Conservation (phyloP, 2,888 invertebrate genomes). For the Brenthis ino region DNA sequence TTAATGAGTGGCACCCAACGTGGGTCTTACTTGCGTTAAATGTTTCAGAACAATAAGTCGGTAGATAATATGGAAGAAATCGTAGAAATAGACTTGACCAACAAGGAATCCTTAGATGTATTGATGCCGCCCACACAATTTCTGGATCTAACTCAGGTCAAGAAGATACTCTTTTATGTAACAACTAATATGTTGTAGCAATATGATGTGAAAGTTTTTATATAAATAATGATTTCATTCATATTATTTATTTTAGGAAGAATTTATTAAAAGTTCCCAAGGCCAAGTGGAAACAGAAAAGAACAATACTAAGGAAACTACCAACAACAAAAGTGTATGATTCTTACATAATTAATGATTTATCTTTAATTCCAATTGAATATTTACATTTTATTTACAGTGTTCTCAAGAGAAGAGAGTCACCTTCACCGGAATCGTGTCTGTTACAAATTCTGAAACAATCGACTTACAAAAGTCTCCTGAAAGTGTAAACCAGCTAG, state of each 20-base stretch:
- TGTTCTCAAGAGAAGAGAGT: conserved; percentile 57
- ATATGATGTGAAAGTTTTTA: neutral
- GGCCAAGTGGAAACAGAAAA: neutral
- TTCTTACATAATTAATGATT: neutral
- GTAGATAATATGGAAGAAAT: conserved; percentile 41
- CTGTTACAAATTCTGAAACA: conserved; percentile 16
- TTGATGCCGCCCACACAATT: conserved; percentile 67
- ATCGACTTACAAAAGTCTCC: conserved; percentile 22
- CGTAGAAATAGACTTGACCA: conserved; percentile 55
- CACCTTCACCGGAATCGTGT: conserved; percentile 41
- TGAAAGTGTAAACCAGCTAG: conserved; percentile 45
- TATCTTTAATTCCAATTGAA: neutral
- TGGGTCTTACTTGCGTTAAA: neutral
- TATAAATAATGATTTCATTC: neutral
- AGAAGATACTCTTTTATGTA: neutral
- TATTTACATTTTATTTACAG: conserved; percentile 32
- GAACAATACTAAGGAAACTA: conserved; percentile 5
- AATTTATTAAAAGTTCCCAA: neutral
- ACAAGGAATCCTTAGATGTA: conserved; percentile 44
- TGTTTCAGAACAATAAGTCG: neutral
- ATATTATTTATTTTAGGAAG: conserved; percentile 5
- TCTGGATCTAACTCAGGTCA: conserved; percentile 55
- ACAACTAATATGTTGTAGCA: too few relatives aligned
- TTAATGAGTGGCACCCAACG: neutral
- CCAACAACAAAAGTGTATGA: neutral